phyloP scores from a whole-genome alignment of 2,888 invertebrate genomes.

The Nomada goodeniana region DNA sequence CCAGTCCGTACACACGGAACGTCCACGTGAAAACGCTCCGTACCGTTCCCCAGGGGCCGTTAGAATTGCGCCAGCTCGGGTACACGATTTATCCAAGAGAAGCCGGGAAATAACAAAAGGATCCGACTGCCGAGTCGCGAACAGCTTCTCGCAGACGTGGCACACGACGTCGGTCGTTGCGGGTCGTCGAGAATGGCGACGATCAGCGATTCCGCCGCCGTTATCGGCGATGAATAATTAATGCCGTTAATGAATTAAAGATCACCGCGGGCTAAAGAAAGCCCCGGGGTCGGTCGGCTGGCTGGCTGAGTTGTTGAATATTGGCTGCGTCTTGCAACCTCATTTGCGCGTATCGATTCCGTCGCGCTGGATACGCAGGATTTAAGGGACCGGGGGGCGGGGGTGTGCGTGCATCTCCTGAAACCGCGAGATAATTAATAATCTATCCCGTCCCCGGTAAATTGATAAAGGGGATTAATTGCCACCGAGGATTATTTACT shows the following conservation, averaged over 20 bases:
- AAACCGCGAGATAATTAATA: neutral
- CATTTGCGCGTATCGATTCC: slow-evolving; percentile 32
- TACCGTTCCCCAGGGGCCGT: neutral
- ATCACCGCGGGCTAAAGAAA: slow-evolving; percentile 56
- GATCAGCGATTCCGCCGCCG: slow-evolving; percentile 61
- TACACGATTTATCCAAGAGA: slow-evolving; percentile 55
- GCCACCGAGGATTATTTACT: neutral
- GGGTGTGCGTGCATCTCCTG: neutral
- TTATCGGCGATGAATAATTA: slow-evolving; percentile 69
- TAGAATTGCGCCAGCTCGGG: slow-evolving; percentile 7
- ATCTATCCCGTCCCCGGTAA: no score
- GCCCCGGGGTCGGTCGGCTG: slow-evolving; percentile 27
- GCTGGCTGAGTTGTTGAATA: slow-evolving; percentile 53
- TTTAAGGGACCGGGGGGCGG: neutral
- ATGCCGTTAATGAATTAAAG: slow-evolving; percentile 69
- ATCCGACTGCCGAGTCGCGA: neutral
- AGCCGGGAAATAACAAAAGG: slow-evolving; percentile 43
- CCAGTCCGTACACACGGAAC: slow-evolving; percentile 50
- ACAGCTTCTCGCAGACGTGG: slow-evolving; percentile 14
- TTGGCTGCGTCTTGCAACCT: slow-evolving; percentile 42
- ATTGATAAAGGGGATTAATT: no score
- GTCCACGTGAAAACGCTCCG: slow-evolving; percentile 42
- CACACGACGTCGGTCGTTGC: neutral
- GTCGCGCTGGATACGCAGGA: slow-evolving; percentile 5
- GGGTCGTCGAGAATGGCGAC: slow-evolving; percentile 10